Evolutionary conservation across 2,113 vertebrate species (phyloP).

Genomic region (Labeo rohita): DNA sequence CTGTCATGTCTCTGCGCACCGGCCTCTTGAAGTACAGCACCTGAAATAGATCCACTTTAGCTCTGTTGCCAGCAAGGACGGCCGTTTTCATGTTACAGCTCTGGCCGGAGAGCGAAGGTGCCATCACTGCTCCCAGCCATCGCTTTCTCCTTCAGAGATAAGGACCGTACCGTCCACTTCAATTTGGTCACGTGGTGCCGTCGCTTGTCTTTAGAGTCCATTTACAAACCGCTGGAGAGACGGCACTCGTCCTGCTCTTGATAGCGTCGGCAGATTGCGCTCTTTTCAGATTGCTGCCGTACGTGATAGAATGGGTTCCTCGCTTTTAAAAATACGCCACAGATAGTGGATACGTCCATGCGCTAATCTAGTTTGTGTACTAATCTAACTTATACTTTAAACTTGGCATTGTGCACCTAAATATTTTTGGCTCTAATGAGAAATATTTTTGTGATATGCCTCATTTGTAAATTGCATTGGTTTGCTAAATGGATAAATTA

Average conservation of each 20-base stretch:
- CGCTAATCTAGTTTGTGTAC: not conserved
- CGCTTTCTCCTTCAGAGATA: constrained; percentile 71
- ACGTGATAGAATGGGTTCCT: constrained; percentile 59
- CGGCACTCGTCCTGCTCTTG: constrained; percentile 64
- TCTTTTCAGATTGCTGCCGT: constrained; percentile 67
- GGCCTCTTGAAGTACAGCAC: constrained; percentile 56
- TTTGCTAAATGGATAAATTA: not conserved
- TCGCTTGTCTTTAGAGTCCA: constrained; percentile 69
- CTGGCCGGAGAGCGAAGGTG: constrained; percentile 49
- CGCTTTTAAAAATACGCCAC: constrained; percentile 54
- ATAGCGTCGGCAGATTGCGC: constrained; percentile 69
- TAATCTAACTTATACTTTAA: not conserved
- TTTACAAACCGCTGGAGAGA: constrained; percentile 69
- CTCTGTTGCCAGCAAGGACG: constrained; percentile 31
- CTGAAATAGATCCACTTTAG: constrained; percentile 62
- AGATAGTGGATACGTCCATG: constrained; percentile 44
- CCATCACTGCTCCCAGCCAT: constrained; percentile 55
- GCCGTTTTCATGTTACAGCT: constrained; percentile 44
- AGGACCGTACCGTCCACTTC: constrained; percentile 68
- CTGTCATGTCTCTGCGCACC: constrained; percentile 72
- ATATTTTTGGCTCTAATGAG: not conserved
- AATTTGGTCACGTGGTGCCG: constrained; percentile 67
- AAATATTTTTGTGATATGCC: not conserved
- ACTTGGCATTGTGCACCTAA: constrained; percentile 5
- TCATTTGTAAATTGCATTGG: not conserved